Base-by-base conservation (phyloP, 2,797 vertebrate species). In the Buceros bicornis region DNA sequence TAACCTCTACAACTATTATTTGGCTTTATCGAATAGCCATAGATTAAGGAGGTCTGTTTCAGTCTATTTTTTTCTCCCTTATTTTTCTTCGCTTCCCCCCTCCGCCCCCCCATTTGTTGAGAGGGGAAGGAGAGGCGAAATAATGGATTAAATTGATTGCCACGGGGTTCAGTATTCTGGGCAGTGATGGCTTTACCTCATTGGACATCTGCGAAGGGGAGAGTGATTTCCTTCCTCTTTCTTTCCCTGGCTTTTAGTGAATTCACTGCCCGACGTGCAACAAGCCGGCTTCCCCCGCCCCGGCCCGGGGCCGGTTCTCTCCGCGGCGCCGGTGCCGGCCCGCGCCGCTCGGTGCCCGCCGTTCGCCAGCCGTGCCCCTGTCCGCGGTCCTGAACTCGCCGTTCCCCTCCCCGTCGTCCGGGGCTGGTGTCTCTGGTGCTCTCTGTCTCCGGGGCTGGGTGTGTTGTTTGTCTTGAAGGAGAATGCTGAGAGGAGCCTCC, bases 1-100 rank as follows among this genome's bases (percentile, higher is more conserved):
- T 76, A 88, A 58, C 58, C 57, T 82, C 76, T 69, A 2, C 57
- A 73, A 61, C 82, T 89, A n/a, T 74, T 42, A 28, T 87, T 89
- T 78, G 72, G 40, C 31, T 91, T 91, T 60, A 78, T 89, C 92
- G 94, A 89, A 73, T 85, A 95, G 69, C 74, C 48, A 71, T 89
- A 57, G 60, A 40, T 50, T 35, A 69, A 93, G 42, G 61, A 80
- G 51, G 64, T 89, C 48, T 92, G 35, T 77, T 81, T 73, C 87
- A 47, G 51, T 57, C 70, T 77, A 11, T 26, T 70, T 71, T 61
- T 24, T 22, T 5, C 2, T 3, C 6, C 6, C 3, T 24, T 58
- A 12, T 77, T 62, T 85, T 69, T n/a, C 11, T 18, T 64, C 12
- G 29, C 18, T 40, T 26, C 48, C 33, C 33, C 33, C 33, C 33